Conservation (phyloP, 2,888 invertebrate genomes). For the Cephus pulcher region DNA sequence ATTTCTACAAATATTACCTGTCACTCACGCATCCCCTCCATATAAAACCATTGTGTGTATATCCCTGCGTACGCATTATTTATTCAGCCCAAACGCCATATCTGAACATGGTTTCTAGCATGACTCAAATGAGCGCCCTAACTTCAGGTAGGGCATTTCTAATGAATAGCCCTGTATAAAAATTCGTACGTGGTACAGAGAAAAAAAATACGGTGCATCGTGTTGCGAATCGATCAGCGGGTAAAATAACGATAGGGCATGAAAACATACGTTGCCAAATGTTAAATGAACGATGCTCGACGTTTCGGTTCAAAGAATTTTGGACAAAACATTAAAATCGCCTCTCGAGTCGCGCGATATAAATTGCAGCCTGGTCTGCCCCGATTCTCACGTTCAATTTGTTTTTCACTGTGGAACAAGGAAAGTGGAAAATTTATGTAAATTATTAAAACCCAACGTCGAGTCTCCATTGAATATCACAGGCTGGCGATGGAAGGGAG, state of each 20-base stretch:
- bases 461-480: slow-evolving; percentile 10
- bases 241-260: background rate
- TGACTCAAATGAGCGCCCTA: too few species aligned
- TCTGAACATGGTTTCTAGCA: too few species aligned
- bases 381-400: slow-evolving; percentile 45
- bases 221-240: too few species aligned
- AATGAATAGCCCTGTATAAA: background rate
- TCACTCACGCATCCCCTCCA: background rate
- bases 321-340: background rate
- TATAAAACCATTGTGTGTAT: too few species aligned
- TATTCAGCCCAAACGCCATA: too few species aligned
- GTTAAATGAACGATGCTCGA: background rate
- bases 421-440: slow-evolving; percentile 45
- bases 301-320: background rate
- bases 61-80: too few species aligned
- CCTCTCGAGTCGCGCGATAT: background rate
- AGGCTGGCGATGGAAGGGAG: slow-evolving; percentile 28
- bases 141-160: too few species aligned
- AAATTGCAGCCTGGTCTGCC: background rate
- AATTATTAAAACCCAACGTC: slow-evolving; percentile 31
- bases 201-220: background rate
- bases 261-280: background rate
- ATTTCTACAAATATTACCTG: background rate
- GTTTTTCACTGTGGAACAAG: slow-evolving; percentile 30
- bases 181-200: background rate